These are phyloP conservation scores for Dasyurus viverrinus DNA, from an alignment of 2,113 vertebrate species.

Conservation along the genomic window DNA sequence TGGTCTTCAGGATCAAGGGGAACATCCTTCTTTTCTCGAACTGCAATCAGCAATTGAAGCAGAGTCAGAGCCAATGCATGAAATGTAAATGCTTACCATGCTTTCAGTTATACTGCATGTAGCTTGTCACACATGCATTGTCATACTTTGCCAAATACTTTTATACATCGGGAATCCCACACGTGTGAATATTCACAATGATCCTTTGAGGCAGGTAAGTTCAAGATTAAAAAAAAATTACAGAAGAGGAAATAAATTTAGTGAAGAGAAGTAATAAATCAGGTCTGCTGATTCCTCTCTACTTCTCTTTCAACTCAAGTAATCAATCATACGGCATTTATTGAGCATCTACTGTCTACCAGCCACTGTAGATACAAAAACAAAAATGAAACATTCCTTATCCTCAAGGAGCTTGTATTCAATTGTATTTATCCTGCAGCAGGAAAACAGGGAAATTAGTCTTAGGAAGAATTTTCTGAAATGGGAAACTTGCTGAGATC, in stretches of 20 bases:
- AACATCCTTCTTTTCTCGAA: slow-evolving; percentile 96
- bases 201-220: neutral
- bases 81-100: rapidly evolving
- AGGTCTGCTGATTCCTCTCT: neutral
- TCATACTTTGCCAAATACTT: neutral
- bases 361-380: neutral
- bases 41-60: slow-evolving; percentile 78
- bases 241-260: neutral
- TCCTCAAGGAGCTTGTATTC: neutral
- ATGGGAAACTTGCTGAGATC: neutral
- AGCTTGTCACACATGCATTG: neutral
- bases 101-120: neutral
- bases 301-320: neutral
- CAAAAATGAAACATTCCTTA: neutral
- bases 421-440: neutral
- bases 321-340: neutral
- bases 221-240: neutral
- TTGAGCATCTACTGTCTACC: neutral
- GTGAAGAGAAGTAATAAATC: neutral
- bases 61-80: neutral
- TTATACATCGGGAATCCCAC: neutral
- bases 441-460: neutral
- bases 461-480: slow-evolving; percentile 28
- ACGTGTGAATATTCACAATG: neutral
- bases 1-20: slow-evolving; percentile 93